These are phyloP conservation scores for Archivesica marissinica DNA, from an alignment of 1,140 invertebrate species.

Conservation along the genomic window DNA sequence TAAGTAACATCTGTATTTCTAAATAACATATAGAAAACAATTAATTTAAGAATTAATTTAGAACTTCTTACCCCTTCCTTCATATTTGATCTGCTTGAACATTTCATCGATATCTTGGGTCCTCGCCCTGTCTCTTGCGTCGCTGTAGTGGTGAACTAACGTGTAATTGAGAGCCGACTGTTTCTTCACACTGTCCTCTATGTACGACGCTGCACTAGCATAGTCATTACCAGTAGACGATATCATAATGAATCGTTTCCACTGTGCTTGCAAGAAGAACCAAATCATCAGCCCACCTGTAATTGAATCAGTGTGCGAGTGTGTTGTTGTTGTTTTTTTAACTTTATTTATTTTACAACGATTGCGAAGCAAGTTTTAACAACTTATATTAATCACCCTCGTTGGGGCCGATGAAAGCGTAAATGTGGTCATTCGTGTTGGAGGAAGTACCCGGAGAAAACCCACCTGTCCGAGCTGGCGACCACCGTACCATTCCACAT, in stretches of 20 bases:
- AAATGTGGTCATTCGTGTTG: too few relatives aligned
- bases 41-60: too few relatives aligned
- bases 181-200: not conserved
- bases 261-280: slow-evolving; percentile 2
- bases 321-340: too few relatives aligned
- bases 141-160: not conserved
- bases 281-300: not conserved
- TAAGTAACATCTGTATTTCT: too few relatives aligned
- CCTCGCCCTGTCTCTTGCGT: not conserved
- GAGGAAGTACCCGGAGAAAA: too few relatives aligned
- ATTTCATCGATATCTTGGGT: not conserved
- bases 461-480: too few relatives aligned
- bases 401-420: too few relatives aligned
- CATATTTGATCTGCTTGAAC: slow-evolving; percentile 34
- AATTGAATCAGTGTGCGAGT: not conserved
- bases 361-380: too few relatives aligned
- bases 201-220: not conserved
- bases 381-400: too few relatives aligned
- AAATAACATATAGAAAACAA: too few relatives aligned
- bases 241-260: slow-evolving; percentile 39
- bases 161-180: not conserved
- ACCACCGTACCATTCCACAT: too few relatives aligned
- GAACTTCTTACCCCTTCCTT: slow-evolving; percentile 44
- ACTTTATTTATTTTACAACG: too few relatives aligned
- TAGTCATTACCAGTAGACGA: slow-evolving; percentile 1